A percentile compares a stretch with the other conserved stretches of the same genome.
phyloP scores from a whole-genome alignment of 2,888 invertebrate genomes.

The Sepiola atlantica region DNA sequence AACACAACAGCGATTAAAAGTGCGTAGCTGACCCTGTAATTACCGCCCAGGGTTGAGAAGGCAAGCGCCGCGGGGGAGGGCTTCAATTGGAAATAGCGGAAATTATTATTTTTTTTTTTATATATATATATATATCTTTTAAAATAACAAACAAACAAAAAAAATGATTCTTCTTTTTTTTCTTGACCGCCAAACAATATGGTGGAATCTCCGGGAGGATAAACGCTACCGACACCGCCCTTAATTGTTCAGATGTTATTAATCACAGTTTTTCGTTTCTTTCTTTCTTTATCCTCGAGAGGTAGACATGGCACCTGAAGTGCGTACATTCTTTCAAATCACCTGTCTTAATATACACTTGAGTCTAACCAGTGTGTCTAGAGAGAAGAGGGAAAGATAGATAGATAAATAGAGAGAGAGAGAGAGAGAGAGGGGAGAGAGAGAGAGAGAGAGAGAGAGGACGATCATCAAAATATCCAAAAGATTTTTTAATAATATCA shows the following conservation, averaged over 20 bases:
- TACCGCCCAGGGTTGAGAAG: not conserved
- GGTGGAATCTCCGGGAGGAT: not conserved
- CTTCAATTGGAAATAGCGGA: not conserved
- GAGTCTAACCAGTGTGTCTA: not conserved
- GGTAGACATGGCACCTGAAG: not conserved
- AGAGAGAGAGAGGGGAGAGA: too few species aligned
- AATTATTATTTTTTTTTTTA: not conserved
- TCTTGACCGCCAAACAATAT: not conserved
- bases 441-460: too few species aligned
- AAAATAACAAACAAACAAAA: not conserved
- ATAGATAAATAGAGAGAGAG: too few species aligned
- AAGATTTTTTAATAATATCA: too few species aligned
- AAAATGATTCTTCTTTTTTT: not conserved
- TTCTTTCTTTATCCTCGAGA: not conserved
- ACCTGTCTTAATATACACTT: not conserved
- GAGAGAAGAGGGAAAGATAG: too few species aligned
- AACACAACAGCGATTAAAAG: not conserved
- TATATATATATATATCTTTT: not conserved
- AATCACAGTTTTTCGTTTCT: not conserved
- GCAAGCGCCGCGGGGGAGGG: not conserved
- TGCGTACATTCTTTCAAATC: not conserved
- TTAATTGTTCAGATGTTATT: not conserved
- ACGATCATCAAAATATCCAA: too few species aligned
- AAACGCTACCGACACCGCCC: not conserved
- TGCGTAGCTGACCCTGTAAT: not conserved